A percentile compares a stretch with the other conserved stretches of the same genome.
phyloP scores from a whole-genome alignment of 2,113 vertebrate species.

The Rhynchomys soricoides region DNA sequence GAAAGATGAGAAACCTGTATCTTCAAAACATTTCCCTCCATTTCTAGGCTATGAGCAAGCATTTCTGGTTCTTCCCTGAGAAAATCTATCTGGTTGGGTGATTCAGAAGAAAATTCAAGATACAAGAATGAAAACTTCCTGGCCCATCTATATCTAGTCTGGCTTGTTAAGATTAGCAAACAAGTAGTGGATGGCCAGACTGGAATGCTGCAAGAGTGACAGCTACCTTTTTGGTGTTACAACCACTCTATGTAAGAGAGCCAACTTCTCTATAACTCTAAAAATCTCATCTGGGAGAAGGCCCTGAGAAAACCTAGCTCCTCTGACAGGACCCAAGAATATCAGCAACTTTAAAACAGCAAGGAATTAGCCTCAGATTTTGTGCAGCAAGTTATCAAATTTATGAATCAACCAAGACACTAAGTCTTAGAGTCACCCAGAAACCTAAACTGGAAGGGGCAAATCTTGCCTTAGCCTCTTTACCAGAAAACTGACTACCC shows the following conservation, averaged over 20 bases:
- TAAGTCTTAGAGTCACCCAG: not conserved
- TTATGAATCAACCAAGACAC: not conserved
- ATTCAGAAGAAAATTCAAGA: not conserved
- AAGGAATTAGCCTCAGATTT: not conserved
- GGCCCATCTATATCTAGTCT: not conserved
- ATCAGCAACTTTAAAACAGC: constrained; percentile 27
- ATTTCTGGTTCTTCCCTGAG: constrained; percentile 45
- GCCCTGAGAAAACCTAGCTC: not conserved
- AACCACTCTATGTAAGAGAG: not conserved
- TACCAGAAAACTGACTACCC: not conserved
- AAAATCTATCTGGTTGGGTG: constrained; percentile 4
- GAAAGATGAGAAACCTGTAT: not conserved
- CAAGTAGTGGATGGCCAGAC: not conserved
- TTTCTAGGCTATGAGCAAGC: not conserved
- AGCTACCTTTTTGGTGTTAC: not conserved
- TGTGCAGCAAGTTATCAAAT: not conserved
- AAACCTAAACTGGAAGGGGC: not conserved
- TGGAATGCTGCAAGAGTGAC: not conserved
- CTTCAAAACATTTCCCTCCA: not conserved
- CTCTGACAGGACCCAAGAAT: not conserved
- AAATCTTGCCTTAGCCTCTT: not conserved
- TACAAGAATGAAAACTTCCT: constrained; percentile 46
- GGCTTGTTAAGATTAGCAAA: not conserved
- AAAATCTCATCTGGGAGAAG: constrained; percentile 1
- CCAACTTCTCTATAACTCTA: not conserved